Conservation (phyloP, 2,797 vertebrate species). For the Neostethus bicornis region DNA sequence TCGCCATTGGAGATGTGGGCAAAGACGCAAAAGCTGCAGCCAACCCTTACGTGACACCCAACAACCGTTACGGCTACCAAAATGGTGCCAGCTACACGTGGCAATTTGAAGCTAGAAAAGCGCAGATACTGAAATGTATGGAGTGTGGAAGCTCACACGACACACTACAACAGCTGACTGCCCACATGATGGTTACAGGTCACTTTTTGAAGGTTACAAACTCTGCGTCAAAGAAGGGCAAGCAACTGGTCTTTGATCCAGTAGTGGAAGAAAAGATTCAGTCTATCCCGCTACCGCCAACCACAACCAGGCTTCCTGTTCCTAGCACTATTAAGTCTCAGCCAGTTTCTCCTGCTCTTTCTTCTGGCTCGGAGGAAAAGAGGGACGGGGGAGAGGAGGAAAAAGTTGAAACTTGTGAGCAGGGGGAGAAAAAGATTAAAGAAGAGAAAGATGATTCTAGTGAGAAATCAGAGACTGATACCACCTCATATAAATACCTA, state of each 20-base stretch:
- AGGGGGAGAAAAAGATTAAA: slow-evolving; percentile 88
- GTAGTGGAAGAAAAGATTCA: slow-evolving; percentile 97
- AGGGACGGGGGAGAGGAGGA: slow-evolving; percentile 84
- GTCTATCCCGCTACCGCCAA: slow-evolving; percentile 96
- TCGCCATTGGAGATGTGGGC: slow-evolving; percentile 82
- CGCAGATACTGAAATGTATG: slow-evolving; percentile 99
- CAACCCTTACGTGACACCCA: slow-evolving; percentile 97
- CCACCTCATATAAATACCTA: slow-evolving; percentile 93
- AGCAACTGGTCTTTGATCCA: slow-evolving; percentile 95
- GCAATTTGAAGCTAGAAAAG: slow-evolving; percentile 99
- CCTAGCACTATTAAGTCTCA: slow-evolving; percentile 88
- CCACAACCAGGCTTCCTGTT: slow-evolving; percentile 90
- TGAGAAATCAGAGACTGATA: slow-evolving; percentile 74
- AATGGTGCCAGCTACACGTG: slow-evolving; percentile 99
- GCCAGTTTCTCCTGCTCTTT: slow-evolving; percentile 88
- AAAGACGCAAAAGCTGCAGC: slow-evolving; percentile 89
- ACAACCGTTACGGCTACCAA: slow-evolving; percentile 99
- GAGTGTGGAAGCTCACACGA: slow-evolving; percentile 99
- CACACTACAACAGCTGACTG: slow-evolving; percentile 97
- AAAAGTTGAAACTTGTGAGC: slow-evolving; percentile 77
- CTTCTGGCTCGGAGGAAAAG: slow-evolving; percentile 86
- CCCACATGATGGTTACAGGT: slow-evolving; percentile 99
- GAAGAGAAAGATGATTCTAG: slow-evolving; percentile 90
- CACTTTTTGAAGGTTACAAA: slow-evolving; percentile 99
- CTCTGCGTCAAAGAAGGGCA: slow-evolving; percentile 98